These are phyloP conservation scores for Penaeus vannamei DNA, from an alignment of 1,140 invertebrate genomes.

Conservation along the genomic window DNA sequence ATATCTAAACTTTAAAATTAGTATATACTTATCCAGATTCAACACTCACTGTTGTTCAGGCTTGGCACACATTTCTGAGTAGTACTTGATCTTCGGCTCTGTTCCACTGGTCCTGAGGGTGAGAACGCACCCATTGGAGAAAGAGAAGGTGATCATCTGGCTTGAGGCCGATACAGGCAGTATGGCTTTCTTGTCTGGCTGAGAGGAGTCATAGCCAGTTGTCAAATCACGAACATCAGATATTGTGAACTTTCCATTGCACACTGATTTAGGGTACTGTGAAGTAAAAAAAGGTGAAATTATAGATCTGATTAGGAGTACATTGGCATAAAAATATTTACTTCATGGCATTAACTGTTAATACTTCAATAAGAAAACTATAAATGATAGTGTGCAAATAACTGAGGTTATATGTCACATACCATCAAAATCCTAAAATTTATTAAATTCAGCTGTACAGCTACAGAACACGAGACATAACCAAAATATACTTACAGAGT, in stretches of 20 bases:
- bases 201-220: conserved; percentile 86
- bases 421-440: too few species aligned
- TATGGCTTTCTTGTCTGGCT: conserved; percentile 81
- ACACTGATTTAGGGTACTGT: conserved; percentile 84
- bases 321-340: too few species aligned
- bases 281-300: background rate
- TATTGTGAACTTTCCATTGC: conserved; percentile 82
- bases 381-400: too few species aligned
- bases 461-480: background rate
- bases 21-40: background rate
- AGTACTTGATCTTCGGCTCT: conserved; percentile 99
- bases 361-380: too few species aligned
- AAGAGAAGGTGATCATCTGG: conserved; percentile 98
- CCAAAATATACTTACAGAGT: conserved; percentile 48
- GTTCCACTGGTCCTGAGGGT: conserved; percentile 97
- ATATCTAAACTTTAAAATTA: background rate
- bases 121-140: conserved; percentile 83
- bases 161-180: conserved; percentile 84
- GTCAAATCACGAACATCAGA: conserved; percentile 88
- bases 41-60: conserved; percentile 78
- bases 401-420: too few species aligned
- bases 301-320: too few species aligned
- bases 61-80: conserved; percentile 88
- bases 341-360: too few species aligned
- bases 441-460: too few species aligned